Evolutionary conservation across 2,113 vertebrate species (phyloP), one percentile per base, ranked within the genome.

Genomic region (Pelvicachromis taeniatus): DNA sequence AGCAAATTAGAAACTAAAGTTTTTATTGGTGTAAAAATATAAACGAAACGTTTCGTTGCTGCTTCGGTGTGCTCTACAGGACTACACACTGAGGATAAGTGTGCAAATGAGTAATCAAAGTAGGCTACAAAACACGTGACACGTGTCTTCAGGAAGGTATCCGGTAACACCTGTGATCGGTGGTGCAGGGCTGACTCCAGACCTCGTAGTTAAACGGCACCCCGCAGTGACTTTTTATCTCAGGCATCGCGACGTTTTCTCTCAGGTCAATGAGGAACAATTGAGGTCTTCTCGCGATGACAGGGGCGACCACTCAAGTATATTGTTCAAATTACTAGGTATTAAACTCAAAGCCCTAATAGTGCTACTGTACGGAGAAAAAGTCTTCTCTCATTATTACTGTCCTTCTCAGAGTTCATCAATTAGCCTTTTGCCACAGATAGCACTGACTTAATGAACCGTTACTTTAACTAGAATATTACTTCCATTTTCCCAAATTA

Each of bases 401-500:
- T 77, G 84, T 63, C 82, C 83, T 70, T 80, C 65, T 56, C 56
- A 29, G 26, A 87, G 85, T 83, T 91, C 83, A 91, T 93, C 93
- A 91, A 91, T 95, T 91, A 93, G 77, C 80, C 40, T 81, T 78
- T 55, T 40, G 79, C 82, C 81, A 79, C 68, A 91, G 93, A 95
- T 89, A 94, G 77, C 89, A 75, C 78, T 77, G 78, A 87, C 92
- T 90, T 95, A 96, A 96, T 95, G 93, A 95, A 83, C 78, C 94
- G 80, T 87, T 83, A 56, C 91, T 89, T 87, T 88, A 88, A 94
- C 90, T 87, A 84, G 84, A 92, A 93, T 92, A 95, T 95, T 84
- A 93, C 93, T 95, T 95, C 94, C 90, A 90, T 91, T 88, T 91
- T 80, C 87, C 87, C 63, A 93, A 95, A 95, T 94, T 95, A 95